Conservation (phyloP, 1,140 invertebrate species). For the Chironomus tepperi region DNA sequence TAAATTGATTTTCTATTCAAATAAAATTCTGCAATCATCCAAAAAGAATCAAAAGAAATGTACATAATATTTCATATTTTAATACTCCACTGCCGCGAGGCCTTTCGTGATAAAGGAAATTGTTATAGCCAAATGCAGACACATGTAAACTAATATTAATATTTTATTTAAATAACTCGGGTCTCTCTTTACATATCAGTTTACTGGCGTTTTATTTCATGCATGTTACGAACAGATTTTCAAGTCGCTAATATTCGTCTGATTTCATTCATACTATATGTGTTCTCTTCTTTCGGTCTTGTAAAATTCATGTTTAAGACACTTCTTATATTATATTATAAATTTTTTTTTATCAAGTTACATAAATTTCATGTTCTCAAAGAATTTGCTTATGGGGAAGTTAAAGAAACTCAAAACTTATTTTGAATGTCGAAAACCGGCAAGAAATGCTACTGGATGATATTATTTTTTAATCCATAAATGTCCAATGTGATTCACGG, state of each 20-base stretch:
- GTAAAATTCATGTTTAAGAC: not conserved
- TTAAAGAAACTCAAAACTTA: too few relatives aligned
- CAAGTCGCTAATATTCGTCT: constrained; percentile 6
- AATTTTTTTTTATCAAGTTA: constrained; percentile 9
- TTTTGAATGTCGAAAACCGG: too few relatives aligned
- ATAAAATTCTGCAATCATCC: not conserved
- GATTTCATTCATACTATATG: not conserved
- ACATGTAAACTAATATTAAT: constrained; percentile 15
- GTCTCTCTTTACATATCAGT: constrained; percentile 1
- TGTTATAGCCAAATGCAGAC: constrained; percentile 12
- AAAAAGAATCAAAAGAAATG: not conserved
- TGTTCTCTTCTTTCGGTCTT: not conserved
- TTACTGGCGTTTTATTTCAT: constrained; percentile 2
- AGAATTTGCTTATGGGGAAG: not conserved
- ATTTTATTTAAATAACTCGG: constrained; percentile 6
- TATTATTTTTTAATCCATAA: not conserved
- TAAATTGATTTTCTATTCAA: not conserved
- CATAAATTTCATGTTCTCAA: not conserved
- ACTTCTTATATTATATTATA: not conserved
- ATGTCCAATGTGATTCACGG: not conserved
- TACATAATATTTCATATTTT: not conserved
- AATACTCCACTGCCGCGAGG: not conserved
- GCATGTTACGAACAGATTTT: constrained; percentile 7
- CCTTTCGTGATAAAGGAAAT: constrained; percentile 12
- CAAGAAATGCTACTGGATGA: too few relatives aligned